Conservation (phyloP, 2,797 vertebrate genomes). For the Sphaeramia orbicularis region DNA sequence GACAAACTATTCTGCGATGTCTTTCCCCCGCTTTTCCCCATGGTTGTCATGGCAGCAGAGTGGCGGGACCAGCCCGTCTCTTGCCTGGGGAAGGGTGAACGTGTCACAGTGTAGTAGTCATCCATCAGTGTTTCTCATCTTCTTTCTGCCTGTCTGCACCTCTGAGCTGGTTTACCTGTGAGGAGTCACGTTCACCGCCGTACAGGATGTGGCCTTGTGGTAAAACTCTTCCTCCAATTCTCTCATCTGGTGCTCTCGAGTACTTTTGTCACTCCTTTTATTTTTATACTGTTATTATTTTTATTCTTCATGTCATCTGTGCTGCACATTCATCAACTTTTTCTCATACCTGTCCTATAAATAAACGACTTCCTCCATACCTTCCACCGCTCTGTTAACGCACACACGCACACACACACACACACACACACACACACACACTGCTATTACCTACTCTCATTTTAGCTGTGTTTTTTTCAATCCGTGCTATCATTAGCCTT, state of each 20-base stretch:
- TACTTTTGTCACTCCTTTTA: not conserved
- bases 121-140: slow-evolving; percentile 70
- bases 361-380: not conserved
- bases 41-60: slow-evolving; percentile 52
- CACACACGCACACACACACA: not conserved
- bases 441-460: slow-evolving; percentile 2
- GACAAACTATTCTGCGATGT: slow-evolving; percentile 35
- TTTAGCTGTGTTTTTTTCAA: slow-evolving; percentile 11
- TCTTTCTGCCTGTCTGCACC: slow-evolving; percentile 72
- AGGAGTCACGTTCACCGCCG: slow-evolving; percentile 65
- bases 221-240: slow-evolving; percentile 10
- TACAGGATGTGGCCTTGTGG: slow-evolving; percentile 46
- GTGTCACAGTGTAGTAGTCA: slow-evolving; percentile 67
- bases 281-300: not conserved
- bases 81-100: slow-evolving; percentile 48
- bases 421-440: too few species aligned
- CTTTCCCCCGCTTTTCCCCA: slow-evolving; percentile 30
- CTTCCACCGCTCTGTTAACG: not conserved
- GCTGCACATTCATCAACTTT: too few species aligned
- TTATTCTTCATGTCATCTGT: too few species aligned
- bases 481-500: slow-evolving; percentile 1
- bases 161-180: slow-evolving; percentile 68
- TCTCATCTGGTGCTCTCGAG: not conserved
- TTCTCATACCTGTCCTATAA: too few species aligned
- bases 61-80: slow-evolving; percentile 47